Conservation (phyloP, 1,140 invertebrate species). For the Nebria ingens region DNA sequence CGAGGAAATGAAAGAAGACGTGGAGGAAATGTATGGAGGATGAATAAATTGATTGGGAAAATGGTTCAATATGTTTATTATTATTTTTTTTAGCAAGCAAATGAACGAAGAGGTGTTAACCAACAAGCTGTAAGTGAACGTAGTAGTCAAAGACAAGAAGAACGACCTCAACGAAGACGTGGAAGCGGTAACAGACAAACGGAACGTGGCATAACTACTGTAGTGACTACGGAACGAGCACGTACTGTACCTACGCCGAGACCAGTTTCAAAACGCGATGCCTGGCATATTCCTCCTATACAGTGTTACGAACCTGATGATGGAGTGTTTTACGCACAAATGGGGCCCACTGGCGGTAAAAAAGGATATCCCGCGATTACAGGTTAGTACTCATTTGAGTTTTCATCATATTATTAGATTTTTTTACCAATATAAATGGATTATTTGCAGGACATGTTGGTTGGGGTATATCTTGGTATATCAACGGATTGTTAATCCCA, state of each 20-base stretch:
- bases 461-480: constrained; percentile 92
- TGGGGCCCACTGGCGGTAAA: constrained; percentile 82
- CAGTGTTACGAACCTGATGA: constrained; percentile 82
- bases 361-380: constrained; percentile 79
- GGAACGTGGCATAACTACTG: constrained; percentile 13
- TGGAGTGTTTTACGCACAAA: constrained; percentile 81
- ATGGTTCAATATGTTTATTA: neutral
- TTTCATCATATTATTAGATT: too few relatives aligned
- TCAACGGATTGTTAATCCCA: constrained; percentile 87
- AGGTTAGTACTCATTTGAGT: too few relatives aligned
- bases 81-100: neutral
- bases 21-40: neutral
- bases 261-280: constrained; percentile 40
- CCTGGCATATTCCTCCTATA: constrained; percentile 79
- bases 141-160: neutral
- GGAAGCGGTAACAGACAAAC: neutral
- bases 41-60: too few relatives aligned
- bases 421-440: too few relatives aligned
- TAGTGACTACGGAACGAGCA: constrained; percentile 24
- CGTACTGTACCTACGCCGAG: constrained; percentile 50
- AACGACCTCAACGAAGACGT: neutral
- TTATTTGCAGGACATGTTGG: constrained; percentile 67
- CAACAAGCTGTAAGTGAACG: neutral
- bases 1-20: constrained; percentile 1
- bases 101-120: constrained; percentile 8